Conservation (phyloP, 2,888 invertebrate species). For the Zeuzera pyrina region DNA sequence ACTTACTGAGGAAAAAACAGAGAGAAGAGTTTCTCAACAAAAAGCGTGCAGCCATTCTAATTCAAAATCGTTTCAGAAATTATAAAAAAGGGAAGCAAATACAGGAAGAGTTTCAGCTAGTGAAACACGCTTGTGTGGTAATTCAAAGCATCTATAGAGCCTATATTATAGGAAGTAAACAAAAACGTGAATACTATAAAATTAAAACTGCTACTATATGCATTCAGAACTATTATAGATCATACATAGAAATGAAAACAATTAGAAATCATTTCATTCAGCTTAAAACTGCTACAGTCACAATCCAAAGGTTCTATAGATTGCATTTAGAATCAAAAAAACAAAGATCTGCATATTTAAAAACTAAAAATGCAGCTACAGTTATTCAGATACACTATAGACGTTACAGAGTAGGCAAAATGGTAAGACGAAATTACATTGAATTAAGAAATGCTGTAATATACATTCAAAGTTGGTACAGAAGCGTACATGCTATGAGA, state of each 20-base stretch:
- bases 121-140: slow-evolving; percentile 27
- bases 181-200: slow-evolving; percentile 23
- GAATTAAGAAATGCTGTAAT: slow-evolving; percentile 40
- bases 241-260: slow-evolving; percentile 38
- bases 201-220: slow-evolving; percentile 33
- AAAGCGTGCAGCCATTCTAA: slow-evolving; percentile 36
- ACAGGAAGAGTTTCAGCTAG: slow-evolving; percentile 28
- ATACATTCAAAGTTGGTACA: slow-evolving; percentile 53
- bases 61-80: slow-evolving; percentile 64
- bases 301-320: slow-evolving; percentile 52
- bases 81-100: slow-evolving; percentile 27
- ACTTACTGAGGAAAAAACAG: slow-evolving; percentile 28
- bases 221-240: slow-evolving; percentile 56
- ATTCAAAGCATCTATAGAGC: slow-evolving; percentile 50
- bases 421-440: slow-evolving; percentile 36
- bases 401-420: slow-evolving; percentile 26
- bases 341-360: slow-evolving; percentile 32
- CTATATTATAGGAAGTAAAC: slow-evolving; percentile 32
- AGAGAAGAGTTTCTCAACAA: slow-evolving; percentile 33
- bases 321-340: slow-evolving; percentile 32
- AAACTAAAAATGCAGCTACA: slow-evolving; percentile 35
- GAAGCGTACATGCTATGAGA: slow-evolving; percentile 39
- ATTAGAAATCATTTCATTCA: slow-evolving; percentile 30
- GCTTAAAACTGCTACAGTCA: slow-evolving; percentile 32
- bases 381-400: slow-evolving; percentile 65